A percentile compares a stretch with the other conserved stretches of the same genome.
Evolutionary conservation across 1,140 invertebrate genomes (phyloP).

Genomic region (Ectropis grisescens): DNA sequence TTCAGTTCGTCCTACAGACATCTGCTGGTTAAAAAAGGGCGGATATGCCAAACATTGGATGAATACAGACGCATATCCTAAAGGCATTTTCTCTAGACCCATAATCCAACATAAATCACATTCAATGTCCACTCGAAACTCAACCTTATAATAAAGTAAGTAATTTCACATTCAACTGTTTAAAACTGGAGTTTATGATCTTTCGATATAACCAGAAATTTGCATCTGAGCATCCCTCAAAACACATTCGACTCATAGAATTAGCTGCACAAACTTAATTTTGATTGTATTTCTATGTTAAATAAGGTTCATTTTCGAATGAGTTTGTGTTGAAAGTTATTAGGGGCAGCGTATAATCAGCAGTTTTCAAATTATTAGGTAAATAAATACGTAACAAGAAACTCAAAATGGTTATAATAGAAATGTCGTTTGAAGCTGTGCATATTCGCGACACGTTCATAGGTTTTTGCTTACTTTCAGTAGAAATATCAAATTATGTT

Average conservation of each 20-base stretch:
- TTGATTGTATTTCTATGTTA: slow-evolving; percentile 16
- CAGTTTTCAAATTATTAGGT: slow-evolving; percentile 62
- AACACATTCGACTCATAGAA: slow-evolving; percentile 37
- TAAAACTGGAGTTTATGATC: background rate
- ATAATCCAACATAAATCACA: no score
- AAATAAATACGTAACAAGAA: slow-evolving; percentile 37
- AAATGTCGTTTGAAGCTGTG: no score
- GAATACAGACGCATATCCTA: slow-evolving; percentile 50
- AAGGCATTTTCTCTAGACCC: slow-evolving; percentile 22
- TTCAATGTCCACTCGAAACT: no score
- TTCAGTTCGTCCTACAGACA: slow-evolving; percentile 50
- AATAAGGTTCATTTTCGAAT: slow-evolving; percentile 14
- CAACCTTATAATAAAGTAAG: slow-evolving; percentile 7
- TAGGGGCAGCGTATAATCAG: slow-evolving; percentile 62
- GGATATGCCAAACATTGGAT: slow-evolving; percentile 60
- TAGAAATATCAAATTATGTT: no score
- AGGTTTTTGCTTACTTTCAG: no score
- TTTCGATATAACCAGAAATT: slow-evolving; percentile 14
- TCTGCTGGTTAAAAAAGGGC: slow-evolving; percentile 63
- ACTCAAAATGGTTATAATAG: no score
- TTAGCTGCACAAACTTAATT: no score
- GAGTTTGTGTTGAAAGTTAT: slow-evolving; percentile 16
- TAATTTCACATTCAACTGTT: slow-evolving; percentile 15
- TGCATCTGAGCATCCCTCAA: slow-evolving; percentile 67
- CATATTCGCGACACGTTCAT: no score